phyloP scores from a whole-genome alignment of 2,797 vertebrate genomes.

The Neosilurus mollespiculum region DNA sequence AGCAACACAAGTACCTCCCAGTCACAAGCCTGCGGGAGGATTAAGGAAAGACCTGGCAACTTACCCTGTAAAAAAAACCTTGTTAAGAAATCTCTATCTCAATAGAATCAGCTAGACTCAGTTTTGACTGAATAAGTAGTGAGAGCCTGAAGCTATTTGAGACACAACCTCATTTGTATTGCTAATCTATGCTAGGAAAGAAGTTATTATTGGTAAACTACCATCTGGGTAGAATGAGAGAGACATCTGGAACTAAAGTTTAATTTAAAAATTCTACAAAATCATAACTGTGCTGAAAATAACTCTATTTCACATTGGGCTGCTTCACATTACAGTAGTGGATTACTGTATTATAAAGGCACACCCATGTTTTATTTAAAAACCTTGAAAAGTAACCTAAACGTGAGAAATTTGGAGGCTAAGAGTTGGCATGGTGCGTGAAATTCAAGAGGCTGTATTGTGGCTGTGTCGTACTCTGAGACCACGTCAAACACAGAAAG shows the following conservation, averaged over 20 bases:
- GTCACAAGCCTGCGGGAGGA: too few relatives aligned
- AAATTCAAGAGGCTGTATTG: background rate
- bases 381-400: background rate
- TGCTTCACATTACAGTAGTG: background rate
- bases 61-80: too few relatives aligned
- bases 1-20: too few relatives aligned
- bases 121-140: too few relatives aligned
- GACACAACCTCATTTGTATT: too few relatives aligned
- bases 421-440: background rate
- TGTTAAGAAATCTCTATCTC: too few relatives aligned
- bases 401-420: background rate
- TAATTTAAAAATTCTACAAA: background rate
- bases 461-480: background rate
- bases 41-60: too few relatives aligned
- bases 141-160: too few relatives aligned
- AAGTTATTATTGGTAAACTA: too few relatives aligned
- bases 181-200: too few relatives aligned
- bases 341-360: background rate
- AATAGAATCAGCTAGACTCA: too few relatives aligned
- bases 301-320: background rate
- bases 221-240: background rate
- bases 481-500: conserved; percentile 27
- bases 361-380: background rate
- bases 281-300: background rate
- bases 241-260: background rate